Conservation (phyloP, 1,140 invertebrate species). For the Meloidogyne chitwoodi region DNA sequence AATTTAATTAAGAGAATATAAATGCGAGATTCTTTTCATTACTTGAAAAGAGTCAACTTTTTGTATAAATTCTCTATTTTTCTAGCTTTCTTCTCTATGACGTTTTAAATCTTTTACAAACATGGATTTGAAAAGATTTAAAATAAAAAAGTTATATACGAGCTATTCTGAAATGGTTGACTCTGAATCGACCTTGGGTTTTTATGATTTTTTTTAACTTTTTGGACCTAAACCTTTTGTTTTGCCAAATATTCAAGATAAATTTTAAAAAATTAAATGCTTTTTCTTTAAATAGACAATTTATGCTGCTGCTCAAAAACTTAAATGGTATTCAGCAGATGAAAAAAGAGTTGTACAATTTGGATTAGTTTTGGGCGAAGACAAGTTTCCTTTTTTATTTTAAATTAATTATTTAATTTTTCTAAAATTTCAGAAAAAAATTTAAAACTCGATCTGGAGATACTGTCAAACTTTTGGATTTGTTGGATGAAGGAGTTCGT, state of each 20-base stretch:
- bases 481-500: constrained; percentile 89
- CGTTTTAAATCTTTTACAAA: too few relatives aligned
- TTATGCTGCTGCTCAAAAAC: constrained; percentile 62
- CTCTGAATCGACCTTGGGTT: too few relatives aligned
- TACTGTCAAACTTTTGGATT: constrained; percentile 79
- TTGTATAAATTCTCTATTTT: too few relatives aligned
- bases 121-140: too few relatives aligned
- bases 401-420: not conserved
- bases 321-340: constrained; percentile 51
- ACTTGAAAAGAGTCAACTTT: too few relatives aligned
- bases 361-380: constrained; percentile 93
- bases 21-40: too few relatives aligned
- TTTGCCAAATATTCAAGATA: too few relatives aligned
- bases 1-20: not conserved
- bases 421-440: constrained; percentile 73
- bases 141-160: too few relatives aligned
- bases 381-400: constrained; percentile 67
- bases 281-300: constrained; percentile 68
- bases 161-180: too few relatives aligned
- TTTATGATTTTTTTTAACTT: too few relatives aligned
- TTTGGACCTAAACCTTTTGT: too few relatives aligned
- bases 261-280: constrained; percentile 18
- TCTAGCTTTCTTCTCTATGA: too few relatives aligned
- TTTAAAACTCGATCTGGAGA: constrained; percentile 98
- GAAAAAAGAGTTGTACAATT: constrained; percentile 74